Base-by-base conservation (phyloP, 2,888 invertebrate genomes). In the Mylabris sibirica region DNA sequence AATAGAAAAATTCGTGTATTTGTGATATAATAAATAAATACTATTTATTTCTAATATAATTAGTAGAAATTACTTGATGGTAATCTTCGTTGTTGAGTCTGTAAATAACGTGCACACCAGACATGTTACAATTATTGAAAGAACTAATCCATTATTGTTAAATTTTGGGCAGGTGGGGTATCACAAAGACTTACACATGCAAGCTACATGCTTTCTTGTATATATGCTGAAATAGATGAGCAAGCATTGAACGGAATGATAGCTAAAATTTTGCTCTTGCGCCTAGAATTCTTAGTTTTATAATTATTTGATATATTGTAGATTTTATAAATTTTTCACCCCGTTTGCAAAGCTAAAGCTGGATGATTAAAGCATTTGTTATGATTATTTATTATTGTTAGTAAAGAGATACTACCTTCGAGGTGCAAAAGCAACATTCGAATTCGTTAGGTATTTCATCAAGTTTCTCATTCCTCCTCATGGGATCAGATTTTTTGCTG, bases 341-440 rank as follows among this genome's bases (percentile, higher is more conserved):
- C 3, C 5, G 8, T 3, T 17, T 35, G 60, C 22, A 30, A 73
- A 73, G 72, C 72, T 67, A 14, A 75, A 75, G 75, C 74, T 72
- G 64, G 68, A 75, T 75, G 75, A 73, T 59, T 41, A 49, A 74
- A 73, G 72, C 73, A 61, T 67, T 66, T 68, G 53, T 63, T 61
- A 24, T 12, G 57, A 74, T 67, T 68, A 61, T 70, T 65, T 66
- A 68, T 65, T 66, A 68, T 75, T 76, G 49, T 57, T 57, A 57
- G 12, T 24, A 57, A 77, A 73, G 78, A 75, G 77, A 84, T 87
- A 87, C 87, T 93, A 95, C 95, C 95, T 95, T 95, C 86, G 94
- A 92, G 87, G 94, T 94, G 92, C 95, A 96, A 93, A 95, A 96
- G 92, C 95, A 96, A 93, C 96, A 96, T 91, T 96, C 96, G 91